Percentiles rank a stretch among this genome's conserved stretches.
Evolutionary conservation across 2,797 vertebrate species (phyloP).

Genomic region (Kryptopterus vitreolus): DNA sequence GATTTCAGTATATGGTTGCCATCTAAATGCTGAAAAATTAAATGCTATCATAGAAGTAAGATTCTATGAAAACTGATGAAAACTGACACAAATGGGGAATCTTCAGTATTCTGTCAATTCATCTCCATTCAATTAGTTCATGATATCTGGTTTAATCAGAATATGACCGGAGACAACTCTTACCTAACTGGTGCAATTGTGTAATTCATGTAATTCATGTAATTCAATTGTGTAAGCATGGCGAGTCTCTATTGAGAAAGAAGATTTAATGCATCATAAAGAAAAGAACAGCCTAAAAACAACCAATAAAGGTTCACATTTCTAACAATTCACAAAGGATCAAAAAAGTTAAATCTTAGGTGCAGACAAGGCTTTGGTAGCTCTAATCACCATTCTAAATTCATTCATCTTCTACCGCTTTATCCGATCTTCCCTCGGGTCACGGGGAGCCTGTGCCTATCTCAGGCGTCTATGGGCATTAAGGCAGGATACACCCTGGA

Average conservation of each 20-base stretch:
- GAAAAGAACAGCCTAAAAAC: no score
- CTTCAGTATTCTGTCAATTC: not conserved
- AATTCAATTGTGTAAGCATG: not conserved
- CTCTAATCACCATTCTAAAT: not conserved
- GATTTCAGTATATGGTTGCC: constrained; percentile 8
- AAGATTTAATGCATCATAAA: no score
- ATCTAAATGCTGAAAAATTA: not conserved
- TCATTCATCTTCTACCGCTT: no score
- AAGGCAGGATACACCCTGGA: no score
- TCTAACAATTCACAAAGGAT: not conserved
- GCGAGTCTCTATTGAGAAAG: no score
- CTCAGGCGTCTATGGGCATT: no score
- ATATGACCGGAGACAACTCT: not conserved
- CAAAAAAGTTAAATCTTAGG: not conserved
- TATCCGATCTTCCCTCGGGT: no score
- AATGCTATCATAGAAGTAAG: not conserved
- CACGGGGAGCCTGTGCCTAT: no score
- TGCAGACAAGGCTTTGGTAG: not conserved
- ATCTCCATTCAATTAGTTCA: not conserved
- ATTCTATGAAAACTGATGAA: not conserved
- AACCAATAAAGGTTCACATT: not conserved
- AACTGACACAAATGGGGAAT: not conserved
- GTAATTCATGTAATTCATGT: no score
- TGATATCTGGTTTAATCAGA: not conserved
- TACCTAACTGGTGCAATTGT: not conserved